Percentiles rank a stretch among this genome's conserved stretches.
These are phyloP conservation scores for Drosophila elegans DNA, from an alignment of 1,140 invertebrate species.

Conservation along the genomic window DNA sequence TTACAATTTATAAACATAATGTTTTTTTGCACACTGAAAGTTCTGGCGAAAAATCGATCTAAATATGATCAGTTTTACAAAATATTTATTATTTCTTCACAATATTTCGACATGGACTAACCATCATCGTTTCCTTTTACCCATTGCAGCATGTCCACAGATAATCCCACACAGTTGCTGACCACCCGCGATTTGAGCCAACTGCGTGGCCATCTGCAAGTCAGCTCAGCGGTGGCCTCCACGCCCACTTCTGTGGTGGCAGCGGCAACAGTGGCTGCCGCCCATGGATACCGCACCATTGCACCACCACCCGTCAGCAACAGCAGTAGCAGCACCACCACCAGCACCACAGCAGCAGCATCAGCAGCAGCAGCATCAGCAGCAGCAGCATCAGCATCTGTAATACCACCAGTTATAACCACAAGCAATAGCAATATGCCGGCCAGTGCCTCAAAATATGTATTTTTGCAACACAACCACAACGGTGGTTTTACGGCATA, in stretches of 20 bases:
- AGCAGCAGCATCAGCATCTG: constrained; percentile 20
- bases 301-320: constrained; percentile 25
- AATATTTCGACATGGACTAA: neutral
- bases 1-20: no score
- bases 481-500: constrained; percentile 63
- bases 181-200: constrained; percentile 73
- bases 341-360: constrained; percentile 40
- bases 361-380: constrained; percentile 17
- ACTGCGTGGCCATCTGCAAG: constrained; percentile 66
- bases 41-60: no score
- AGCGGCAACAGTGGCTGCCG: constrained; percentile 15
- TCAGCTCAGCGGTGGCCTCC: constrained; percentile 17
- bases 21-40: no score
- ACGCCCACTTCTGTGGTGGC: constrained; percentile 28
- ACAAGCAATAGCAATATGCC: constrained; percentile 39
- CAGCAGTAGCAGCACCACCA: constrained; percentile 23
- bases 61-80: no score
- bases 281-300: constrained; percentile 41
- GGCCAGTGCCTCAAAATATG: constrained; percentile 73
- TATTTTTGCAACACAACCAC: constrained; percentile 77
- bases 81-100: no score
- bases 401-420: constrained; percentile 11
- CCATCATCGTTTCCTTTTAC: neutral
- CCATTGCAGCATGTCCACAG: constrained; percentile 80
- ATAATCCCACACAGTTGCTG: constrained; percentile 81